Percentiles rank a stretch among this genome's conserved stretches.
Conservation (phyloP, 2,888 invertebrate genomes). For the Patella pellucida region DNA sequence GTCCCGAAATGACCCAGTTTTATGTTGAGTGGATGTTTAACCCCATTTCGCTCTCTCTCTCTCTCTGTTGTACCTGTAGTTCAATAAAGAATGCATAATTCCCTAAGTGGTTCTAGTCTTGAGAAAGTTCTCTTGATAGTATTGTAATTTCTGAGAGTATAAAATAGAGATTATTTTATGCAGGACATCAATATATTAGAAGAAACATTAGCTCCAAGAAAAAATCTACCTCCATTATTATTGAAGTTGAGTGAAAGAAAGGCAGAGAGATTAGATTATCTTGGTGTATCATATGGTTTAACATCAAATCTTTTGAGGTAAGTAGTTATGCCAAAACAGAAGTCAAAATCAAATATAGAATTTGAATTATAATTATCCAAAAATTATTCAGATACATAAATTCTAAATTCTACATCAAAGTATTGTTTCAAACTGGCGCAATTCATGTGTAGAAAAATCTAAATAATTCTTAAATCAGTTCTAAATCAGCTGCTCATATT, state of each 20-base stretch:
- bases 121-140: not conserved
- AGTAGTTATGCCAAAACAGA: constrained; percentile 19
- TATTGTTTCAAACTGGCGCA: no score
- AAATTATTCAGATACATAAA: no score
- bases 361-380: no score
- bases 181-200: constrained; percentile 77
- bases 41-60: no score
- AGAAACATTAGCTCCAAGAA: constrained; percentile 82
- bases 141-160: not conserved
- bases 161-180: constrained; percentile 8
- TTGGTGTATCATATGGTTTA: constrained; percentile 94
- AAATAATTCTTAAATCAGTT: no score
- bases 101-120: not conserved
- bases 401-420: no score
- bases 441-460: no score
- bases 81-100: constrained; percentile 12
- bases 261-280: constrained; percentile 83
- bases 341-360: no score
- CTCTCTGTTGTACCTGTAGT: no score
- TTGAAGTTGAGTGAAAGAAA: constrained; percentile 86
- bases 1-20: no score
- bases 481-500: no score
- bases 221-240: constrained; percentile 88
- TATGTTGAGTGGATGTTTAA: no score
- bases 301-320: constrained; percentile 88